Evolutionary conservation across 1,140 invertebrate genomes (phyloP).

Genomic region (Campoletis sonorensis): DNA sequence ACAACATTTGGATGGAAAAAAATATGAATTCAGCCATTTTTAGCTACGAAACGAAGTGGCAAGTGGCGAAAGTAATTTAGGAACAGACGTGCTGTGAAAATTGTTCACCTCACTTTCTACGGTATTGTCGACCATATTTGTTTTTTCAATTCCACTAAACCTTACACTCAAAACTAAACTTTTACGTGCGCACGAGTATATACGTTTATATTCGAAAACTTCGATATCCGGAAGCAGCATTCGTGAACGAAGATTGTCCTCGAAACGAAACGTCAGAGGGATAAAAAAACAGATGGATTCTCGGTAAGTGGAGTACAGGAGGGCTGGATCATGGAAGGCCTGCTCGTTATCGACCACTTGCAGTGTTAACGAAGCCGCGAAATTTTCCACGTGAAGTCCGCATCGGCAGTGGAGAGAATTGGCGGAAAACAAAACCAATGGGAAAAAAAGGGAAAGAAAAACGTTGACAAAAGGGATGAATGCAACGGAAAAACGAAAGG

Average conservation of each 20-base stretch:
- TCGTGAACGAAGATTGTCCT: not conserved
- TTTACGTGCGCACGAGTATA: too few relatives aligned
- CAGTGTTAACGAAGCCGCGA: conserved; percentile 41
- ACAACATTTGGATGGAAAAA: too few relatives aligned
- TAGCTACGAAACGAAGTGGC: too few relatives aligned
- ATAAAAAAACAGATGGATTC: not conserved
- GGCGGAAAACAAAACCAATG: not conserved
- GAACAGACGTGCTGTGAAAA: too few relatives aligned
- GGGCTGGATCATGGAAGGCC: conserved; percentile 9
- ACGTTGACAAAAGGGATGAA: conserved; percentile 10
- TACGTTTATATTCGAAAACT: too few relatives aligned
- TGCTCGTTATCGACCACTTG: conserved; percentile 42
- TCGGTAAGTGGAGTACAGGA: not conserved
- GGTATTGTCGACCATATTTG: too few relatives aligned
- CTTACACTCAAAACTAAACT: too few relatives aligned
- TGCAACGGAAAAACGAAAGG: not conserved
- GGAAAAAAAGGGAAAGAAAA: not conserved
- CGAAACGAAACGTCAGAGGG: not conserved
- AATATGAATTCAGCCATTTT: too few relatives aligned
- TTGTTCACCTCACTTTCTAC: too few relatives aligned
- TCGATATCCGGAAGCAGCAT: too few relatives aligned
- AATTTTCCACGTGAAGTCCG: conserved; percentile 28
- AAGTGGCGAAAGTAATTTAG: too few relatives aligned
- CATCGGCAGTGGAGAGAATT: not conserved
- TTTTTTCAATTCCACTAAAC: too few relatives aligned